Percentiles rank a stretch among this genome's conserved stretches.
phyloP scores from a whole-genome alignment of 2,797 vertebrate genomes.

The Semotilus atromaculatus region DNA sequence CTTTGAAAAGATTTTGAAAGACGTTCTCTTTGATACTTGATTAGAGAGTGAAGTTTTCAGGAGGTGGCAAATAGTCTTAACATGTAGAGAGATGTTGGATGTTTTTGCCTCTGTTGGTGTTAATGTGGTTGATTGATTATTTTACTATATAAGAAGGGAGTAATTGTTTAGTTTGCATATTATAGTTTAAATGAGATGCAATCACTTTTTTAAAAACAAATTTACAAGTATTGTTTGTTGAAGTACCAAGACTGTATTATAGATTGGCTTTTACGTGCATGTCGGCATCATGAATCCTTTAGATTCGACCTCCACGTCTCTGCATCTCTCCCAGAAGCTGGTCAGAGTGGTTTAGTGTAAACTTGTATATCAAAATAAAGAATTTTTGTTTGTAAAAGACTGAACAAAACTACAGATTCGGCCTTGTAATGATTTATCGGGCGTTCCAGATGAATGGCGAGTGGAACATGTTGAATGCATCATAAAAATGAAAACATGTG shows the following conservation, averaged over 20 bases:
- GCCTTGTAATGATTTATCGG: conserved; percentile 24
- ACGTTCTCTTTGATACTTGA: conserved; percentile 77
- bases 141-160: neutral
- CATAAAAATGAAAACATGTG: conserved; percentile 46
- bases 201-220: too few species aligned
- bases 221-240: neutral
- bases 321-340: neutral
- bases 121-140: neutral
- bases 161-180: neutral
- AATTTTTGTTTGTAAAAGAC: conserved; percentile 20
- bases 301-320: neutral
- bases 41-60: conserved; percentile 72
- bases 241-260: neutral
- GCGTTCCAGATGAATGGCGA: conserved; percentile 28
- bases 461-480: conserved; percentile 39
- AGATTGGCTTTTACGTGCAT: neutral
- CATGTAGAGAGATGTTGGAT: conserved; percentile 43
- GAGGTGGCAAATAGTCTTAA: conserved; percentile 57
- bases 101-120: neutral
- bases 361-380: neutral
- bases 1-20: conserved; percentile 73
- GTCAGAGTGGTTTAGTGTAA: conserved; percentile 19
- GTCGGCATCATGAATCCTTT: neutral
- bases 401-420: conserved; percentile 15
- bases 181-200: neutral